A percentile compares a stretch with the other conserved stretches of the same genome.
Conservation (phyloP, 2,797 vertebrate species). For the Alfaro cultratus region DNA sequence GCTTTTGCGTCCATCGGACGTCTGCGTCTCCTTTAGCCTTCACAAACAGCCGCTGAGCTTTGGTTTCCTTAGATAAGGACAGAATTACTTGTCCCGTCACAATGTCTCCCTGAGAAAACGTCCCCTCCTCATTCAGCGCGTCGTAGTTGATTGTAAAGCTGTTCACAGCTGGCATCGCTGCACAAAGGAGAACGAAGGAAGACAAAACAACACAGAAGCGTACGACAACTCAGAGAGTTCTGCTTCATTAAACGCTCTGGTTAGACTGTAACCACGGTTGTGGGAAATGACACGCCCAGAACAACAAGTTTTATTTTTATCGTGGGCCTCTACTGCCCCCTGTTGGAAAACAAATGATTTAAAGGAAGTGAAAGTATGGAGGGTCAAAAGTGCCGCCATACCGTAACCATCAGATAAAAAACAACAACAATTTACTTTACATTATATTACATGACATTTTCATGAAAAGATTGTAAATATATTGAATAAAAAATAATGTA, state of each 20-base stretch:
- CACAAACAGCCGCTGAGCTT: slow-evolving; percentile 84
- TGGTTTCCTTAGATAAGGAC: slow-evolving; percentile 84
- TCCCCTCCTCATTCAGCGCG: slow-evolving; percentile 83
- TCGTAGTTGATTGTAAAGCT: slow-evolving; percentile 87
- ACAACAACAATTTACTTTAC: background rate
- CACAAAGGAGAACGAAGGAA: too few species aligned
- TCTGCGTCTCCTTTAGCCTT: slow-evolving; percentile 89
- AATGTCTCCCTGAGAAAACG: slow-evolving; percentile 88
- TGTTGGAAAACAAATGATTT: slow-evolving; percentile 8
- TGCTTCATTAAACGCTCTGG: background rate
- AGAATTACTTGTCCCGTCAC: slow-evolving; percentile 87
- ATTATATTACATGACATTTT: background rate
- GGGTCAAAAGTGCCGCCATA: background rate
- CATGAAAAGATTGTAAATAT: background rate
- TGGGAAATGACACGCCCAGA: background rate
- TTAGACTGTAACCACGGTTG: background rate
- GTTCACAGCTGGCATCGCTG: slow-evolving; percentile 85
- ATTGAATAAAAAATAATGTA: background rate
- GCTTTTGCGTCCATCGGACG: slow-evolving; percentile 85
- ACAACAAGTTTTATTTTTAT: background rate
- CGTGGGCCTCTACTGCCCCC: background rate
- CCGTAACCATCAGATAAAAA: background rate
- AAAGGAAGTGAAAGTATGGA: background rate
- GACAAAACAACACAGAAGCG: background rate
- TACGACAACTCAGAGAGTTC: background rate